A percentile compares a stretch with the other conserved stretches of the same genome.
phyloP scores from a whole-genome alignment of 2,113 vertebrate species.

The Brachyhypopomus gauderio region DNA sequence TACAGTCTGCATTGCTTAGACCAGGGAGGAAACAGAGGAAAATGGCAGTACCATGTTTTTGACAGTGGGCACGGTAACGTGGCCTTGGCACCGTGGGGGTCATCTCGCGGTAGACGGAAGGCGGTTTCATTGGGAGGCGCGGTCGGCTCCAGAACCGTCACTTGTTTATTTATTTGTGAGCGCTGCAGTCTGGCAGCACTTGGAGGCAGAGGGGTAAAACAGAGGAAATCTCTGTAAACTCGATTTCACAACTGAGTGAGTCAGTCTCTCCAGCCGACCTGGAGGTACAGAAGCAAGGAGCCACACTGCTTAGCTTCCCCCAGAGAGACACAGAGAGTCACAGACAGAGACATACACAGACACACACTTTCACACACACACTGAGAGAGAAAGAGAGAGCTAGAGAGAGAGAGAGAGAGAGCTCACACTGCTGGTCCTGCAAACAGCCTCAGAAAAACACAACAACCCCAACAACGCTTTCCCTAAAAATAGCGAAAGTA shows the following conservation, averaged over 20 bases:
- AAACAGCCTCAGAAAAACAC: constrained; percentile 52
- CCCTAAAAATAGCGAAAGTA: constrained; percentile 38
- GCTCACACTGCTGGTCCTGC: constrained; percentile 52
- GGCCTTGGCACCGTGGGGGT: constrained; percentile 24
- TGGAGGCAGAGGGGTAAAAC: constrained; percentile 26
- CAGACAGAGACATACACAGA: background rate
- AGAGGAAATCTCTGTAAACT: constrained; percentile 46
- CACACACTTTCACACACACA: too few relatives aligned
- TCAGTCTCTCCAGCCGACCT: constrained; percentile 54
- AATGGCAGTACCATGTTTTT: constrained; percentile 39
- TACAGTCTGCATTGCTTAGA: constrained; percentile 41
- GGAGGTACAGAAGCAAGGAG: constrained; percentile 58
- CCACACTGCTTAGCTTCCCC: constrained; percentile 44
- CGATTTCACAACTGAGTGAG: constrained; percentile 66
- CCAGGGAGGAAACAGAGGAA: constrained; percentile 23
- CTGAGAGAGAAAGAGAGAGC: background rate
- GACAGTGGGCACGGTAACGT: constrained; percentile 30
- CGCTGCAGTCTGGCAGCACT: constrained; percentile 18
- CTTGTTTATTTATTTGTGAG: constrained; percentile 13
- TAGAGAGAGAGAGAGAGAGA: constrained; percentile 47
- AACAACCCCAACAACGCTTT: constrained; percentile 31
- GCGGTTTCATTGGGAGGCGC: constrained; percentile 34
- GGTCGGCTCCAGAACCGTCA: constrained; percentile 25
- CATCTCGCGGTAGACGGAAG: constrained; percentile 30
- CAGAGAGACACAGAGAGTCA: constrained; percentile 25